Base-by-base conservation (phyloP, 2,888 invertebrate genomes). In the Zygogramma bicolorata region DNA sequence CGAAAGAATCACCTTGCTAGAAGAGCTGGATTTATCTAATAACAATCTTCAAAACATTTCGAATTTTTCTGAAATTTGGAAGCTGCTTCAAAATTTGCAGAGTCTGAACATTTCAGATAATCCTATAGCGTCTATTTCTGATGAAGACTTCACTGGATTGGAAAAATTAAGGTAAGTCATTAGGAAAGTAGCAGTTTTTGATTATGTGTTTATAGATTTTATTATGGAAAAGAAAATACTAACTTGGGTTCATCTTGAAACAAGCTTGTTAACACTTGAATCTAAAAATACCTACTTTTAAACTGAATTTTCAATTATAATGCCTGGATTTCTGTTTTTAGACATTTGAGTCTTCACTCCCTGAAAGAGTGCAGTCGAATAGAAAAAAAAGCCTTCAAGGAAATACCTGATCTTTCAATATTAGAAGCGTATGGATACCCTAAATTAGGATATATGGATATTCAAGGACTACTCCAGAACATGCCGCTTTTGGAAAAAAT, bases 81-180 rank as follows among this genome's bases (percentile, higher is more conserved):
- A 90, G 0, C 91, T 93, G 80, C 86, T 95, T 31, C 90, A 91
- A 74, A 92, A 93, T 78, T 88, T 98, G 1, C 93, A 93, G 78
- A 85, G 87, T 3, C 86, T 98, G 22, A 95, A 97, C 83, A 88
- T 97, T 27, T 96, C 97, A 0, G 90, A 91, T 75, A 98, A 98
- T 86, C 93, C 95, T n/a, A 92, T 97, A 60, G 89, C 89, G 20
- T 89, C 90, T 71, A 90, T 97, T n/a, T 90, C 92, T 25, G 93
- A 94, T 75, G 92, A 92, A 13, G 94, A 94, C 83, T 93, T 96
- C 77, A 91, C 91, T 65, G 92, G 93, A 15, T 88, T 97, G 53
- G 89, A 91, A n/a, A 79, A 77, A 40, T 73, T 84, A 40, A 79
- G 80, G 77, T 76, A 75, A 57, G 60, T 59, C n/a, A 38, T 3